Evolutionary conservation across 1,140 invertebrate species (phyloP), one percentile per base, ranked within the genome.

Genomic region (Leptestheria dahalacensis): DNA sequence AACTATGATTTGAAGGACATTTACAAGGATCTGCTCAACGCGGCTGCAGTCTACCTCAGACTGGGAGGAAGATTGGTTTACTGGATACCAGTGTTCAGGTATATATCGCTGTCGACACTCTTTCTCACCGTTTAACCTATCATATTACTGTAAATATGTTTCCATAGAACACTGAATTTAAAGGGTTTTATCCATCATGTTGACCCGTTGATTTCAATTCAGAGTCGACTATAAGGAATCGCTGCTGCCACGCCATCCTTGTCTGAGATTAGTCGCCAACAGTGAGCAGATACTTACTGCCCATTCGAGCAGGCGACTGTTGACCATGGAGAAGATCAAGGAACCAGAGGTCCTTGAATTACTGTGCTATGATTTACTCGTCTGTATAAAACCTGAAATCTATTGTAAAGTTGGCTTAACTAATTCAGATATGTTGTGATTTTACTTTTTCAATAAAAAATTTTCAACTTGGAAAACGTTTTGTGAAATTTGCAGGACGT

Each of bases 71-170:
- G 86, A 65, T 73, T 97, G 15, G 90, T 95, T 0, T 93, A 84
- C 74, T 97, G 92, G 92, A 81, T 93, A 67, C 94, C 94, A 53
- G 75, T 93, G 55, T 84, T 85, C 61, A 80, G 84, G 85, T 86
- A 73, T 12, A 23, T 2, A 21, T n/a, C 46, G 6, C 18, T 48
- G n/a, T 20, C n/a, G n/a, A n/a, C n/a, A n/a, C n/a, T n/a, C n/a
- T n/a, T n/a, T n/a, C n/a, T n/a, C n/a, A n/a, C n/a, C n/a, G n/a
- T n/a, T n/a, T n/a, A n/a, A n/a, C n/a, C n/a, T n/a, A n/a, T n/a
- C n/a, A n/a, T n/a, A n/a, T n/a, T n/a, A n/a, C n/a, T n/a, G n/a
- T n/a, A n/a, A n/a, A n/a, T n/a, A n/a, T n/a, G n/a, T n/a, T n/a
- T n/a, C n/a, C n/a, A n/a, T n/a, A n/a, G n/a, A n/a, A n/a, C n/a